Base-by-base conservation (phyloP, 1,140 invertebrate species). In the Brachionus angularis region DNA sequence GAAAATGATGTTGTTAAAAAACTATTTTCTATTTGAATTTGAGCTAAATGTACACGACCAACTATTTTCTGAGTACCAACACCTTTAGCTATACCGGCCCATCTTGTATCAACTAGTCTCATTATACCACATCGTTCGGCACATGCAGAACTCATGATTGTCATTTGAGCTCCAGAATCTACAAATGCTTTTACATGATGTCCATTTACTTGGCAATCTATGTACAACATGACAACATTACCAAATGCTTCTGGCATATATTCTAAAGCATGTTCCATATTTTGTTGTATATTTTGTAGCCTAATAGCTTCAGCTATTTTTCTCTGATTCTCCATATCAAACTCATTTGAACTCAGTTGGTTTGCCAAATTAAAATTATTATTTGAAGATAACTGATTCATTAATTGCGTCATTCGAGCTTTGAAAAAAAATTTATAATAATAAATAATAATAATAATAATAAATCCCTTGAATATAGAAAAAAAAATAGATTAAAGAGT, bases 201-300 rank as follows among this genome's bases (percentile, higher is more conserved):
- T 73, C 93, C 93, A 83, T 98, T 97, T 0, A 98, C 92, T 82
- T 88, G 88, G 77, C 91, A 94, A 79, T 94, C 77, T 64, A 98
- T 94, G 77, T 97, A 98, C 39, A 98, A 84, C 94, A 98, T 98
- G 12, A 91, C 87, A 46, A 98, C 94, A 16, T 91, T 93, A 50
- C 93, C 95, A 83, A 97, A 98, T 18, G 90, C 94, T 80, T 98
- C 94, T 0, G 95, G 95, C 83, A 94, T 93, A 78, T 91, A 93
- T 78, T 98, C 94, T 87, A 98, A 96, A 0, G 94, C 95, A 1
- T 91, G 91, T 77, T 96, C 92, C 94, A 97, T 98, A 79, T 97
- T 97, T 0, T 90, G 90, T 83, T 97, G 92, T 72, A 97, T 94
- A 80, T 96, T 96, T 78, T 95, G 92, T 33, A 50, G 33, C 3